Base-by-base conservation (phyloP, 2,888 invertebrate genomes). In the Agrochola lota region DNA sequence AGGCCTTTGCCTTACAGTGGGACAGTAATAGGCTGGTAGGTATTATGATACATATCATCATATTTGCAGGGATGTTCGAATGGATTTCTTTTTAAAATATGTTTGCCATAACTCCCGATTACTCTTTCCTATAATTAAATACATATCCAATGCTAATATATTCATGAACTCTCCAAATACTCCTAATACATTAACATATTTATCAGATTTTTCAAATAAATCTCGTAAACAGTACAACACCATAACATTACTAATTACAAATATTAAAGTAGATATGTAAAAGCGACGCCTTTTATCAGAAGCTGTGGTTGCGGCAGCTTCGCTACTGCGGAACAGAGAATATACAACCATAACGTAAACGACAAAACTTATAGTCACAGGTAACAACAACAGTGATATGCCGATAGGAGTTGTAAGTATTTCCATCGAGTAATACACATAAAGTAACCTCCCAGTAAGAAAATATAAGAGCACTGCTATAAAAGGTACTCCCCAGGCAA, bases 341-440 rank as follows among this genome's bases (percentile, higher is more conserved):
- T 75, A 67, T 12, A 79, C 76, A 30, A 79, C 79, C 82, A 82
- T 75, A 2, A 79, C 46, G 7, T 79, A 79, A 2, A 79, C 46
- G 17, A 82, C 20, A 59, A 67, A 79, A 67, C 79, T 82, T 49
- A 79, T 75, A 0, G 82, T 79, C 15, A 79, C 76, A 46, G 79
- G 79, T 35, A 79, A 76, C 49, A 79, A 15, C n/a, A 79, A 62
- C 55, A 79, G 12, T 46, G 79, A 79, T 62, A 79, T 79, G 0
- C 82, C 82, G 1, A 79, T 79, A n/a, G 82, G 79, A 7, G 82
- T 82, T n/a, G 79, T 82, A 4, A 79, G 30, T 82, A 79, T 82
- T 76, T 79, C 79, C 35, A 82, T 79, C 6, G 79, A 82, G n/a
- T 5, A 75, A 67, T 75, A 79, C 4, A 57, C 23, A 40, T 40